These are phyloP conservation scores for Larimichthys crocea DNA, from an alignment of 2,113 vertebrate genomes.

Conservation along the genomic window DNA sequence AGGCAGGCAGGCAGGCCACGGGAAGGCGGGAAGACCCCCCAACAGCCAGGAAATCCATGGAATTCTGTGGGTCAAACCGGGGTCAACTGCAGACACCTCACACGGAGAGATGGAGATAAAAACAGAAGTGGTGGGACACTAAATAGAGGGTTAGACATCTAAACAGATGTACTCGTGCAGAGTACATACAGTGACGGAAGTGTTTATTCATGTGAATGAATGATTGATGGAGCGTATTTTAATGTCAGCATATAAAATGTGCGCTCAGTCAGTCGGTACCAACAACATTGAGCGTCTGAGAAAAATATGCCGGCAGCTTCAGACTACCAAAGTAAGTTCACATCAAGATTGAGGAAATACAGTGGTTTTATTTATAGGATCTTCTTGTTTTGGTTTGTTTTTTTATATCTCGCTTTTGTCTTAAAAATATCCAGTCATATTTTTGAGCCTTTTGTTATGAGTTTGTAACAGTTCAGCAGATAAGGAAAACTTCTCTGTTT, in stretches of 20 bases:
- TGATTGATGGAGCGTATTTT: no score
- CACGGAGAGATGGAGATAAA: constrained; percentile 46
- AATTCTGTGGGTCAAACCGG: constrained; percentile 68
- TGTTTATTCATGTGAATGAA: background rate
- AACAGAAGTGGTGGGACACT: constrained; percentile 45
- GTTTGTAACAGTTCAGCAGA: background rate
- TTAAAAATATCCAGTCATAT: constrained; percentile 63
- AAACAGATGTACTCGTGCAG: background rate
- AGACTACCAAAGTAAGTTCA: constrained; percentile 4
- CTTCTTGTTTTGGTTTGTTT: constrained; percentile 31
- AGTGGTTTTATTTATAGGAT: constrained; percentile 58
- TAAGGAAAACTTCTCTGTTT: background rate
- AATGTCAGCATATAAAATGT: no score
- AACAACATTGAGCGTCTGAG: background rate
- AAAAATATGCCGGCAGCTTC: background rate
- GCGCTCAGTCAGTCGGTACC: background rate
- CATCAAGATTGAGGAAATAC: constrained; percentile 15
- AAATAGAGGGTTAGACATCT: background rate
- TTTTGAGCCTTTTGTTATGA: constrained; percentile 36
- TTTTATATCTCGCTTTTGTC: constrained; percentile 18
- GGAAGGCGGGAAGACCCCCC: constrained; percentile 54
- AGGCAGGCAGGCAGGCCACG: constrained; percentile 24
- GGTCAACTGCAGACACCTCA: constrained; percentile 58
- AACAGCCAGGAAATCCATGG: constrained; percentile 71
- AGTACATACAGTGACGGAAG: background rate